Conservation (phyloP, 2,888 invertebrate genomes). For the Drosophila emarginata region DNA sequence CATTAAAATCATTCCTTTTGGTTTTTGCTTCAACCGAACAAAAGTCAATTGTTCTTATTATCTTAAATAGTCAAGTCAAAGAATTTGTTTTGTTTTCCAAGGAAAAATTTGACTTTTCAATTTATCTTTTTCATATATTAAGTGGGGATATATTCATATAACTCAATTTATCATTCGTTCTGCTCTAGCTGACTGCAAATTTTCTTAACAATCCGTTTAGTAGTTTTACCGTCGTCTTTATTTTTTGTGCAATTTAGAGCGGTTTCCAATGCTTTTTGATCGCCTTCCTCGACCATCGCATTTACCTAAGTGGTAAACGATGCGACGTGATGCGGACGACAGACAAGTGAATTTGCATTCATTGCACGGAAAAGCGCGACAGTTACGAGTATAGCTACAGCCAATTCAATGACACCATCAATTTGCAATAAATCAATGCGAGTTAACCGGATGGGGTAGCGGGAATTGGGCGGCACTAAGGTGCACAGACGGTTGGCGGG, state of each 20-base stretch:
- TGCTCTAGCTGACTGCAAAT: background rate
- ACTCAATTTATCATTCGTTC: background rate
- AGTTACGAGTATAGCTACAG: conserved; percentile 27
- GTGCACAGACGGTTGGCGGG: background rate
- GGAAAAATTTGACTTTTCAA: no score
- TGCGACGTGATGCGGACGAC: conserved; percentile 67
- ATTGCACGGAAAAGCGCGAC: conserved; percentile 39
- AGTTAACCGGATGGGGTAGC: conserved; percentile 8
- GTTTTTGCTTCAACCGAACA: no score
- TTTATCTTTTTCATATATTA: background rate
- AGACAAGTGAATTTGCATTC: conserved; percentile 69
- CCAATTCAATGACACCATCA: conserved; percentile 63
- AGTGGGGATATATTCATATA: background rate
- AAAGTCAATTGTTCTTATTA: no score
- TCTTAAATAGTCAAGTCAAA: no score
- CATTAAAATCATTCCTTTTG: no score
- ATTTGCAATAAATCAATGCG: conserved; percentile 70
- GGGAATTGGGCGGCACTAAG: background rate
- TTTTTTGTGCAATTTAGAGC: background rate
- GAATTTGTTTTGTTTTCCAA: no score
- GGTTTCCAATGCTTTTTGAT: conserved; percentile 10
- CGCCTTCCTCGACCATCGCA: background rate
- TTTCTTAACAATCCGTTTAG: background rate
- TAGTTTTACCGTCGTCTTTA: background rate
- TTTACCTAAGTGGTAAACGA: conserved; percentile 58